Conservation (phyloP, 2,888 invertebrate genomes). For the Drosophila demipolita region DNA sequence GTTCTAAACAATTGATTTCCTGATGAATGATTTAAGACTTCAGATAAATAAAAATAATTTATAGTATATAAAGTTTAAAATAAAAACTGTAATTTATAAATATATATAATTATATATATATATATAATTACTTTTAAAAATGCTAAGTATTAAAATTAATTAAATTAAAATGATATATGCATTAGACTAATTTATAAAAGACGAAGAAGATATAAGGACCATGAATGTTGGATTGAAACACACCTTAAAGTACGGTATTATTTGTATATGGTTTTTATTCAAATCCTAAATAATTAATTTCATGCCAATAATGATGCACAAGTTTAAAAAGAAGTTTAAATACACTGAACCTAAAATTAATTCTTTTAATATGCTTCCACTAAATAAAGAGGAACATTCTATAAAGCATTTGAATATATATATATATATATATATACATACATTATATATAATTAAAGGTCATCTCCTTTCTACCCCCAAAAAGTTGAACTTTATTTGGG, state of each 20-base stretch:
- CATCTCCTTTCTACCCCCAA: background rate
- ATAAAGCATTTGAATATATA: background rate
- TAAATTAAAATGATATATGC: too few relatives aligned
- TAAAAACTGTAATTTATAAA: too few relatives aligned
- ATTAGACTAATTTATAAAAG: too few relatives aligned
- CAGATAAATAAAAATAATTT: too few relatives aligned
- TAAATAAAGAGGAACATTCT: background rate
- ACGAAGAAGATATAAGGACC: too few relatives aligned
- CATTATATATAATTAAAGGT: background rate
- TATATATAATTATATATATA: too few relatives aligned
- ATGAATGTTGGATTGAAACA: too few relatives aligned
- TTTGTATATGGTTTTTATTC: background rate
- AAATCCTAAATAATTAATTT: background rate
- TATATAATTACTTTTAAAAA: too few relatives aligned
- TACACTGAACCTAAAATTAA: background rate
- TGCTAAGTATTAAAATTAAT: too few relatives aligned
- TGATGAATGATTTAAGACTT: too few relatives aligned
- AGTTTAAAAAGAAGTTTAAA: background rate
- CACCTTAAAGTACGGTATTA: background rate
- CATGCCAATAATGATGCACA: background rate
- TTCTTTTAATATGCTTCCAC: background rate
- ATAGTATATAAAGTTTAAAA: too few relatives aligned
- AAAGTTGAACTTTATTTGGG: conserved; percentile 35
- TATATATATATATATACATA: background rate
- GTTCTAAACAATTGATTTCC: background rate